Conservation (phyloP, 1,140 invertebrate species). For the Habropoda laboriosa region DNA sequence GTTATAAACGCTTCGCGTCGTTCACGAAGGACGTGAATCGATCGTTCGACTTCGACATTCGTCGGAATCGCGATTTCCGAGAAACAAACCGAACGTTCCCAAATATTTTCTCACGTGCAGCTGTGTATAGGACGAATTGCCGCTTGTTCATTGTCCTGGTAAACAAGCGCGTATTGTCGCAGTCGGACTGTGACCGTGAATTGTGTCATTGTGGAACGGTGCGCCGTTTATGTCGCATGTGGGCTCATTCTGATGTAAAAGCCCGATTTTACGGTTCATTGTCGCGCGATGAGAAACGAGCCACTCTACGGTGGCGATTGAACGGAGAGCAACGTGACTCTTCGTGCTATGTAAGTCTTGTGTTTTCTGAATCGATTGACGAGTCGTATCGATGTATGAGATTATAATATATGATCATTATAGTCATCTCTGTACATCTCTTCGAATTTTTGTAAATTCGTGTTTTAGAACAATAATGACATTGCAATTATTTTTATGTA, state of each 20-base stretch:
- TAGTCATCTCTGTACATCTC: too few relatives aligned
- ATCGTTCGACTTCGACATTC: background rate
- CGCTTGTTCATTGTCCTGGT: constrained; percentile 51
- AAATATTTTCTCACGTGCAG: constrained; percentile 63
- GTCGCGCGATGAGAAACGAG: constrained; percentile 23
- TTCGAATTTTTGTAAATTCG: too few relatives aligned
- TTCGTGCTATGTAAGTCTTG: background rate
- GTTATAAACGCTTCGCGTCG: too few relatives aligned
- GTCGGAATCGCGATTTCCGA: background rate
- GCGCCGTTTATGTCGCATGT: constrained; percentile 59
- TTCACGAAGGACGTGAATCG: background rate
- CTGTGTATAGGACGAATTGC: constrained; percentile 33
- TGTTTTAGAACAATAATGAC: too few relatives aligned
- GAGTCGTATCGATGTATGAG: too few relatives aligned
- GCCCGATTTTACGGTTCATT: constrained; percentile 47
- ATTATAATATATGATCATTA: too few relatives aligned
- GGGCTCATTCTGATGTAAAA: constrained; percentile 66
- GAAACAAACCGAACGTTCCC: background rate
- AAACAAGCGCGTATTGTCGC: constrained; percentile 59
- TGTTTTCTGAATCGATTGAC: background rate
- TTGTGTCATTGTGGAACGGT: constrained; percentile 61
- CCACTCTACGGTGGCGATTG: background rate
- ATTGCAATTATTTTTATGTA: too few relatives aligned
- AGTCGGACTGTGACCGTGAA: constrained; percentile 54
- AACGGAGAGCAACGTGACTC: background rate